phyloP scores from a whole-genome alignment of 2,888 invertebrate genomes.

The Pollenia amentaria region DNA sequence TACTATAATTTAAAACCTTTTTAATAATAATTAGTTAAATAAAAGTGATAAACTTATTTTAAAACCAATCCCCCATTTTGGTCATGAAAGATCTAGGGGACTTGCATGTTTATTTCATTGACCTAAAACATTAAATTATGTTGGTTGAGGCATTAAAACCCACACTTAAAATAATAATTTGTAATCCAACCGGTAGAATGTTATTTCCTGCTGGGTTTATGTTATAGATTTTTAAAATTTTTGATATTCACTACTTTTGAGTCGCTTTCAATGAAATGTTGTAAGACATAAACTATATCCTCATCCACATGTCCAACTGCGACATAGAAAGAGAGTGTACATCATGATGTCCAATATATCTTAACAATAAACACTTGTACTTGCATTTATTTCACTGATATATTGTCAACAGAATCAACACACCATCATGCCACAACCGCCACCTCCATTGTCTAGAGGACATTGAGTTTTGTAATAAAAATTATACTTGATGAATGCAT shows the following conservation, averaged over 20 bases:
- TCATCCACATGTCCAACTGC: slow-evolving; percentile 56
- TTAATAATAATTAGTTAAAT: too few relatives aligned
- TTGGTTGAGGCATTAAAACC: background rate
- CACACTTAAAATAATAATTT: background rate
- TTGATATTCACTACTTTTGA: slow-evolving; percentile 2
- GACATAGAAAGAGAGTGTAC: slow-evolving; percentile 19
- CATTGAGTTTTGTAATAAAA: slow-evolving; percentile 51
- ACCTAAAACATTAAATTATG: too few relatives aligned
- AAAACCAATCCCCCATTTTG: too few relatives aligned
- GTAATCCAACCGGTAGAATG: background rate
- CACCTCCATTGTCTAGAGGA: slow-evolving; percentile 41
- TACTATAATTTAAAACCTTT: too few relatives aligned
- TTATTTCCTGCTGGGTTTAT: slow-evolving; percentile 24
- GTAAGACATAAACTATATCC: slow-evolving; percentile 32
- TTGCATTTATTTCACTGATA: slow-evolving; percentile 58
- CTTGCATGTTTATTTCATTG: too few relatives aligned
- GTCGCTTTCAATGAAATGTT: slow-evolving; percentile 8
- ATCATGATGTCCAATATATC: slow-evolving; percentile 42
- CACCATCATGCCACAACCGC: slow-evolving; percentile 52
- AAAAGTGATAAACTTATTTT: too few relatives aligned
- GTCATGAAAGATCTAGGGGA: too few relatives aligned
- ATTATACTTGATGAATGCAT: slow-evolving; percentile 38
- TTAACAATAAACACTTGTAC: slow-evolving; percentile 53
- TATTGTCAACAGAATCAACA: slow-evolving; percentile 69
- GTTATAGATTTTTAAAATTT: slow-evolving; percentile 6